Percentiles rank a stretch among this genome's conserved stretches.
Evolutionary conservation across 1,140 invertebrate genomes (phyloP).

Genomic region (Eumaeus atala): DNA sequence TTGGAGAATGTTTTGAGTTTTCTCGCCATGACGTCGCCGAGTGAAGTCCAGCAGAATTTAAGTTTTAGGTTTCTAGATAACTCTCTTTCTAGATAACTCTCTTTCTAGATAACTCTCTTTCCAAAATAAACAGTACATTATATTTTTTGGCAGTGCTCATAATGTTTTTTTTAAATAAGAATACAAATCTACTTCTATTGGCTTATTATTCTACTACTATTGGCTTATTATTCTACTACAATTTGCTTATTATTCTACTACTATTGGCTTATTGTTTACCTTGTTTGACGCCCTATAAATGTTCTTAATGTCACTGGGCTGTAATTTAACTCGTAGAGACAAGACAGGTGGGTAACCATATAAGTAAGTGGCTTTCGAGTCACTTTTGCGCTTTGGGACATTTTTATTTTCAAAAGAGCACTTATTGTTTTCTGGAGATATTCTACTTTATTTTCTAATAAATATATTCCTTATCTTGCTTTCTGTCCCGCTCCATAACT

Average conservation of each 20-base stretch:
- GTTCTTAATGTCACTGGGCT: conserved; percentile 15
- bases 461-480: conserved; percentile 19
- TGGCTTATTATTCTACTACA: conserved; percentile 6
- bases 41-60: conserved; percentile 19
- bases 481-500: conserved; percentile 13
- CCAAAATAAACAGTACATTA: conserved; percentile 14
- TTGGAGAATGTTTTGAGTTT: conserved; percentile 14
- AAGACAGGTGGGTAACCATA: conserved; percentile 6
- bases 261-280: conserved; percentile 9
- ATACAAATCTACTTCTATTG: conserved; percentile 17
- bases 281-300: conserved; percentile 21
- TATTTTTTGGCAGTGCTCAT: conserved; percentile 20
- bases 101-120: conserved; percentile 12
- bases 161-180: conserved; percentile 19
- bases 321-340: no score
- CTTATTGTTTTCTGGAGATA: conserved; percentile 15
- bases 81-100: conserved; percentile 16
- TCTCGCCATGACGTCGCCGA: conserved; percentile 16
- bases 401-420: conserved; percentile 17
- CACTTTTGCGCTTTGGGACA: conserved; percentile 18
- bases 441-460: conserved; percentile 20
- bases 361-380: conserved; percentile 18
- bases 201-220: conserved; percentile 9
- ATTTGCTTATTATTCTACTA: conserved; percentile 10
- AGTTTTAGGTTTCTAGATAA: conserved; percentile 10